phyloP scores from a whole-genome alignment of 2,888 invertebrate species.

The Leucania comma region DNA sequence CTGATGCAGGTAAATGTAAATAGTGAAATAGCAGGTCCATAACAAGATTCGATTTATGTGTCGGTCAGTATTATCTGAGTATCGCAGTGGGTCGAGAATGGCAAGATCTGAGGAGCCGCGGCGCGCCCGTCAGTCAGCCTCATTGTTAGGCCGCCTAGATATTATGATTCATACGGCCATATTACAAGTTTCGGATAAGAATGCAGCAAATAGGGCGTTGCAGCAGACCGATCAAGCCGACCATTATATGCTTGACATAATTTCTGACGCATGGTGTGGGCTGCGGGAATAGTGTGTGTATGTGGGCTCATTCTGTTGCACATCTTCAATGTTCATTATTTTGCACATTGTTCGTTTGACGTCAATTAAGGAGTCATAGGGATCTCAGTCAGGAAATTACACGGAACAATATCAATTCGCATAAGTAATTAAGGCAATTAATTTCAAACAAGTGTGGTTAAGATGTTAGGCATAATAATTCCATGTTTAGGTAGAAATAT shows the following conservation, averaged over 20 bases:
- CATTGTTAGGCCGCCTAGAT: slow-evolving; percentile 85
- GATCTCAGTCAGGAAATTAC: slow-evolving; percentile 60
- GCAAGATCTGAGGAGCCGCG: slow-evolving; percentile 82
- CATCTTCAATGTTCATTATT: slow-evolving; percentile 59
- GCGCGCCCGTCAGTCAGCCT: slow-evolving; percentile 85
- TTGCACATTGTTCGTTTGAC: slow-evolving; percentile 57
- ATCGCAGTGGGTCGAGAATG: slow-evolving; percentile 77
- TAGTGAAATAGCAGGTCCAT: slow-evolving; percentile 84
- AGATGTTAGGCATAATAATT: slow-evolving; percentile 4
- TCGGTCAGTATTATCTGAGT: slow-evolving; percentile 81
- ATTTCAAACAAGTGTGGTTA: slow-evolving; percentile 38
- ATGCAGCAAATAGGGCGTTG: slow-evolving; percentile 87
- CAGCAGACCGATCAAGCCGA: slow-evolving; percentile 80
- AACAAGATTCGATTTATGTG: slow-evolving; percentile 86
- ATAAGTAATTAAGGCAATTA: slow-evolving; percentile 52
- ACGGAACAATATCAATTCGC: slow-evolving; percentile 44
- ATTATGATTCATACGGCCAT: slow-evolving; percentile 84
- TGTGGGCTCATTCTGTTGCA: slow-evolving; percentile 72
- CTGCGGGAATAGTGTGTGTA: slow-evolving; percentile 70
- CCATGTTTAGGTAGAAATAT: slow-evolving; percentile 14
- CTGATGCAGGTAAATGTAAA: slow-evolving; percentile 82
- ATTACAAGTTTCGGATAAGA: slow-evolving; percentile 86
- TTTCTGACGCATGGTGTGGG: slow-evolving; percentile 73
- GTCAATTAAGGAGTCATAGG: slow-evolving; percentile 63
- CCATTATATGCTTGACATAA: slow-evolving; percentile 83